Evolutionary conservation across 2,797 vertebrate genomes (phyloP).

Genomic region (Rhabdomys pumilio): DNA sequence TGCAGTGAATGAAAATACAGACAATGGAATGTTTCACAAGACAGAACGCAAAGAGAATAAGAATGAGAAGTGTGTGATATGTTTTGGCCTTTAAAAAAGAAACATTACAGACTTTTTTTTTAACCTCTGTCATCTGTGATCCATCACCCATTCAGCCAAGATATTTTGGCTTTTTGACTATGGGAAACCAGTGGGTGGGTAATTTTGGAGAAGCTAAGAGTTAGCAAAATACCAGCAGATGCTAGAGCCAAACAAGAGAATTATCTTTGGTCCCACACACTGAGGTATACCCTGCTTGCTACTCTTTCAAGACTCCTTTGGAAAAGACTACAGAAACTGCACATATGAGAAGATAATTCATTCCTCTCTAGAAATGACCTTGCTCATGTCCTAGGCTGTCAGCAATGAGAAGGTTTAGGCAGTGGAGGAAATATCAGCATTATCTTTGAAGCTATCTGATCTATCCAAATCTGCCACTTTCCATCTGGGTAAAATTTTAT

Average conservation of each 20-base stretch:
- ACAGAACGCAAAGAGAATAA: conserved; percentile 55
- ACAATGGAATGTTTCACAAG: conserved; percentile 73
- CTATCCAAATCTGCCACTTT: background rate
- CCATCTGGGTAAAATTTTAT: conserved; percentile 7
- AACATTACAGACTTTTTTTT: conserved; percentile 56
- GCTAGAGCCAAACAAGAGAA: conserved; percentile 56
- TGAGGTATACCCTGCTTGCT: background rate
- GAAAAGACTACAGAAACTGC: background rate
- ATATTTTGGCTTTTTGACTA: conserved; percentile 81
- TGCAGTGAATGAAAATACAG: conserved; percentile 68
- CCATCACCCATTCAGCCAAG: conserved; percentile 79
- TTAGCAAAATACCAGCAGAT: conserved; percentile 83
- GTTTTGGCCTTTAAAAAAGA: conserved; percentile 69
- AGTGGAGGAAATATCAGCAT: background rate
- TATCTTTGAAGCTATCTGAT: conserved; percentile 39
- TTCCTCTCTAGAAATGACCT: background rate
- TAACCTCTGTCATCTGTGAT: conserved; percentile 83
- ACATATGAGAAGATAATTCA: background rate
- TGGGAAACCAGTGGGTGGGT: conserved; percentile 86
- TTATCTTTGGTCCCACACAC: background rate
- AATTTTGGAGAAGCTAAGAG: conserved; percentile 69
- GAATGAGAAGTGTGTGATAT: conserved; percentile 61
- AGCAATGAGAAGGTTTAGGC: background rate
- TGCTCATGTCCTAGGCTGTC: background rate
- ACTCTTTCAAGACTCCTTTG: conserved; percentile 3